These are phyloP conservation scores for Lasaia peninsularis DNA, from an alignment of 1,140 invertebrate genomes.

Conservation along the genomic window DNA sequence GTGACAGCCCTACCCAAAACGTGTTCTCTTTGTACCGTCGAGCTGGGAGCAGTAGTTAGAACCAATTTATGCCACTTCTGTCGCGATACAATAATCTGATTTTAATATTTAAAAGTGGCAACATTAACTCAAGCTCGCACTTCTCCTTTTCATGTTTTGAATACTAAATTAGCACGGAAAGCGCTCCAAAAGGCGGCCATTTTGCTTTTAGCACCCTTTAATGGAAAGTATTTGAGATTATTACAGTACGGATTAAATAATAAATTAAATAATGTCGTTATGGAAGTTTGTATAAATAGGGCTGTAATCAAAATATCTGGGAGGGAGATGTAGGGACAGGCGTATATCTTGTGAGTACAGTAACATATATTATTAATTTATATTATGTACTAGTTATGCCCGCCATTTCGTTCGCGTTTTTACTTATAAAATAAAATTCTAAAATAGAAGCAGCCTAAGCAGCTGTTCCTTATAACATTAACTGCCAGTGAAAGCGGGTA, in stretches of 20 bases:
- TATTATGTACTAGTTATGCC: no score
- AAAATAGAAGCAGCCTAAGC: no score
- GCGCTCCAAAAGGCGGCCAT: conserved; percentile 54
- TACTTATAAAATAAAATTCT: no score
- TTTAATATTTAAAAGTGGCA: conserved; percentile 69
- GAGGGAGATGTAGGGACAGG: not conserved
- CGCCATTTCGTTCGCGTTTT: no score
- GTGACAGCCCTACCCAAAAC: conserved; percentile 12
- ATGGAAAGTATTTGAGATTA: conserved; percentile 42
- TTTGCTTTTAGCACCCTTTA: conserved; percentile 70
- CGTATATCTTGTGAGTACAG: no score
- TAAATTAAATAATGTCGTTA: conserved; percentile 10
- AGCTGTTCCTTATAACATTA: no score
- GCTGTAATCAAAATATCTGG: not conserved
- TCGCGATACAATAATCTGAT: conserved; percentile 61
- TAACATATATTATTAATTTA: no score
- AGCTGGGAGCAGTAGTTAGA: conserved; percentile 34
- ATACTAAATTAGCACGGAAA: conserved; percentile 64
- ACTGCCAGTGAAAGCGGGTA: no score
- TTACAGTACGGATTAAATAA: conserved; percentile 12
- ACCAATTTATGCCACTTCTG: conserved; percentile 53
- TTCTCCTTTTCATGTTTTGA: conserved; percentile 56
- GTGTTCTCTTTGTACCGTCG: conserved; percentile 19
- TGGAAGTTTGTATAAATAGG: not conserved
- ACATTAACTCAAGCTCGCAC: conserved; percentile 58